Percentiles rank a stretch among this genome's conserved stretches.
phyloP scores from a whole-genome alignment of 2,113 vertebrate species.

The Zapus hudsonius region DNA sequence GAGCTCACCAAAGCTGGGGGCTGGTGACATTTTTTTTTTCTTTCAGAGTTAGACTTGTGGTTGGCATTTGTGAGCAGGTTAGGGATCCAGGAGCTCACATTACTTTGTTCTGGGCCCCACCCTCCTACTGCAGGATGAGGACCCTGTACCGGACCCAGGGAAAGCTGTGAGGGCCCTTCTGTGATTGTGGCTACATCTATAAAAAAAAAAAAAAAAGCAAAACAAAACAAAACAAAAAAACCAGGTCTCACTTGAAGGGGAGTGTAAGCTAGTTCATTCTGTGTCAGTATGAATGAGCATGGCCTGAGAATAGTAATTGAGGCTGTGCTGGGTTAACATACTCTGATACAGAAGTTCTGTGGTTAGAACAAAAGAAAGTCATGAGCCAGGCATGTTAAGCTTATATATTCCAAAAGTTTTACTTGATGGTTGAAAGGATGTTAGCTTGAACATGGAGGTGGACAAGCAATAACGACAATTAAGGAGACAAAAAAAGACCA shows the following conservation, averaged over 20 bases:
- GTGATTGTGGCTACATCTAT: no score
- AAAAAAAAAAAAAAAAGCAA: no score
- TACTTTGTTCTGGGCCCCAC: background rate
- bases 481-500: background rate
- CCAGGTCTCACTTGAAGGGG: no score
- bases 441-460: background rate
- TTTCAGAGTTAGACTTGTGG: background rate
- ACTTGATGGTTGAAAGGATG: background rate
- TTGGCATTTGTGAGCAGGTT: background rate
- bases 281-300: no score
- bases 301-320: no score
- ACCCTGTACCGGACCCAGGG: background rate
- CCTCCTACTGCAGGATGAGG: background rate
- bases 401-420: background rate
- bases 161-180: background rate
- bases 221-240: no score
- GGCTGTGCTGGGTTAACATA: no score
- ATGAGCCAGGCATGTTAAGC: background rate
- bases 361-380: background rate
- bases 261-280: no score
- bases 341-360: no score
- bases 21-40: background rate
- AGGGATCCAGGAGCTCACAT: background rate
- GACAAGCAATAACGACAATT: background rate
- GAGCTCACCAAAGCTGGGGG: background rate